Conservation (phyloP, 1,140 invertebrate species). For the Hermetia illucens region DNA sequence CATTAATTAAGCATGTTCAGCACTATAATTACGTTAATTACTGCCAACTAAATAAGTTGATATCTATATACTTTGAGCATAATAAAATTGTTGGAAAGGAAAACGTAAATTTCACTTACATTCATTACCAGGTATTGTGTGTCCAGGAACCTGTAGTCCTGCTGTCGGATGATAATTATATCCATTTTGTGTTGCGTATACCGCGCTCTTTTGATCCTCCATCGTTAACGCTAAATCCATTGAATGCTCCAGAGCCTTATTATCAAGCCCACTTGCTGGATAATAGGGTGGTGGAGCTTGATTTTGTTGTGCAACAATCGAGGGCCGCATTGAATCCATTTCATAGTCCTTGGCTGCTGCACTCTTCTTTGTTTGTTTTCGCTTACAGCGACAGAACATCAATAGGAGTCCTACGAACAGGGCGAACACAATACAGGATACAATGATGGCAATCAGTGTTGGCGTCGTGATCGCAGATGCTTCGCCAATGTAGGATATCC, state of each 20-base stretch:
- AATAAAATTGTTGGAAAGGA: too few species aligned
- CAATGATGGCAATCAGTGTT: slow-evolving; percentile 64
- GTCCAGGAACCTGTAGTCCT: slow-evolving; percentile 33
- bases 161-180: slow-evolving; percentile 60
- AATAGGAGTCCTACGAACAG: slow-evolving; percentile 61
- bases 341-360: slow-evolving; percentile 74
- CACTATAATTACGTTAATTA: too few species aligned
- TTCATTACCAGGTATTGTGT: slow-evolving; percentile 51
- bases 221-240: slow-evolving; percentile 66
- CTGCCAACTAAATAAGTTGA: too few species aligned
- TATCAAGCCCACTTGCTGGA: slow-evolving; percentile 69
- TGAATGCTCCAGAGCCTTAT: slow-evolving; percentile 77
- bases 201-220: slow-evolving; percentile 63
- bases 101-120: too few species aligned
- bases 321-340: slow-evolving; percentile 68
- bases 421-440: slow-evolving; percentile 65
- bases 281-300: slow-evolving; percentile 76
- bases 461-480: slow-evolving; percentile 58
- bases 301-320: slow-evolving; percentile 63
- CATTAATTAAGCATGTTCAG: too few species aligned
- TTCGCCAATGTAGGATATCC: slow-evolving; percentile 63
- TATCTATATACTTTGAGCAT: too few species aligned
- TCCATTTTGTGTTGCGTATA: slow-evolving; percentile 67
- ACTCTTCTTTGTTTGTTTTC: slow-evolving; percentile 63
- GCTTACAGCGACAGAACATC: slow-evolving; percentile 75